A percentile compares a stretch with the other conserved stretches of the same genome.
phyloP scores from a whole-genome alignment of 2,888 invertebrate genomes.

The Drosophila neotestacea region DNA sequence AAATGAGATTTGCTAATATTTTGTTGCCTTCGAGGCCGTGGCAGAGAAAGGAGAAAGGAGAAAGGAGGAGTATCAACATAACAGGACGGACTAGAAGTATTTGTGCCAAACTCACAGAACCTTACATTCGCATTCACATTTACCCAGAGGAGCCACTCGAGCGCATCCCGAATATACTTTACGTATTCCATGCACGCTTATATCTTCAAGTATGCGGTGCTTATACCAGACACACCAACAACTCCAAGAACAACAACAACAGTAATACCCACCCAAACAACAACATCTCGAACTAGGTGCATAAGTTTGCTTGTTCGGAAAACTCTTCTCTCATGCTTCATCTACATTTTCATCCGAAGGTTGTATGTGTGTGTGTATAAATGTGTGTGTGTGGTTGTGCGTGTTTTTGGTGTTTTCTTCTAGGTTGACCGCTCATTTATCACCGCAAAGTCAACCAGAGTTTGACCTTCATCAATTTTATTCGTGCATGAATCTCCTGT shows the following conservation, averaged over 20 bases:
- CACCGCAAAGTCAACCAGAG: constrained; percentile 74
- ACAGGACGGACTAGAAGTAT: constrained; percentile 21
- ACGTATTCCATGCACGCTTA: constrained; percentile 66
- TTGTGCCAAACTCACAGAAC: constrained; percentile 35
- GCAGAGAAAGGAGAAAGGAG: background rate
- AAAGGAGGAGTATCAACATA: background rate
- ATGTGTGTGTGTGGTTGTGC: constrained; percentile 13
- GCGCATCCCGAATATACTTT: constrained; percentile 50
- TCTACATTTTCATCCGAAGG: constrained; percentile 20
- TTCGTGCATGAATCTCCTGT: constrained; percentile 66
- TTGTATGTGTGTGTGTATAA: constrained; percentile 6
- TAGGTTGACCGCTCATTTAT: constrained; percentile 75
- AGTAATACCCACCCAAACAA: constrained; percentile 13
- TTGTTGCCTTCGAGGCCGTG: constrained; percentile 41
- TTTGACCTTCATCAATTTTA: constrained; percentile 76
- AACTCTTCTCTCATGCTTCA: background rate
- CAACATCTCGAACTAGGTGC: constrained; percentile 33
- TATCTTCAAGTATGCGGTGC: constrained; percentile 69
- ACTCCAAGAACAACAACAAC: constrained; percentile 9
- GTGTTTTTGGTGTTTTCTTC: constrained; percentile 35
- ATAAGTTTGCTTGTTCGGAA: constrained; percentile 50
- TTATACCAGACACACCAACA: constrained; percentile 45
- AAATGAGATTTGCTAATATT: constrained; percentile 69
- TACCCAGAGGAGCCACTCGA: constrained; percentile 47
- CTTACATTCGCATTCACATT: background rate